Conservation (phyloP, 2,888 invertebrate genomes). For the Strigamia maritima region DNA sequence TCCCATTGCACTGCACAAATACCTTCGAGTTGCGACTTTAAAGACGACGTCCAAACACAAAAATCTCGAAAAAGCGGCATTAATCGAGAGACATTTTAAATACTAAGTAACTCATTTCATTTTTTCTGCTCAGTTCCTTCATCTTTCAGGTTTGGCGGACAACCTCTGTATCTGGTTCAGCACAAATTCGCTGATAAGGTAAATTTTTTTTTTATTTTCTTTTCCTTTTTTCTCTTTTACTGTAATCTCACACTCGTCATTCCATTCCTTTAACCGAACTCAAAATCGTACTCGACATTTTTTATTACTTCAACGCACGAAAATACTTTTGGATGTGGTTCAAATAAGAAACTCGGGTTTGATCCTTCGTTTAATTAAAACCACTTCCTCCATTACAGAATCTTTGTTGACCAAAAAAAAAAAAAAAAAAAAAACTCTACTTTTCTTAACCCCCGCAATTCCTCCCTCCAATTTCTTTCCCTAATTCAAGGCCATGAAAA, state of each 20-base stretch:
- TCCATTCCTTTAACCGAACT: conserved; percentile 12
- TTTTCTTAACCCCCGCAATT: neutral
- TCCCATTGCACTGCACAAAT: conserved; percentile 17
- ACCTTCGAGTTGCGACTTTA: neutral
- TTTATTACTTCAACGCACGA: conserved; percentile 27
- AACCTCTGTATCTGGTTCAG: neutral
- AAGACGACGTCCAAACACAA: neutral
- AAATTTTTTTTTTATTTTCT: neutral
- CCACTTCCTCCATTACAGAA: conserved; percentile 22
- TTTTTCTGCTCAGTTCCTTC: neutral
- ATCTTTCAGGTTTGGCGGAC: conserved; percentile 5
- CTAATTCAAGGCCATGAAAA: neutral
- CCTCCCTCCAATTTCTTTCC: neutral
- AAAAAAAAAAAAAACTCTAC: neutral
- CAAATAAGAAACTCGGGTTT: conserved; percentile 24
- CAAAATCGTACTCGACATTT: conserved; percentile 3
- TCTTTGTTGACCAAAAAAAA: neutral
- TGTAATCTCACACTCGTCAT: conserved; percentile 1
- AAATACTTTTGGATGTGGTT: conserved; percentile 39
- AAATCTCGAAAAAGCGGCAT: neutral
- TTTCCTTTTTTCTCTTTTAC: neutral
- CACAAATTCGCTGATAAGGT: conserved; percentile 28
- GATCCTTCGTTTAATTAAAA: conserved; percentile 37
- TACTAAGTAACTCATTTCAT: neutral
- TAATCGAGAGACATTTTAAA: neutral